A percentile compares a stretch with the other conserved stretches of the same genome.
Conservation (phyloP, 2,888 invertebrate species). For the Eilema sororculum region DNA sequence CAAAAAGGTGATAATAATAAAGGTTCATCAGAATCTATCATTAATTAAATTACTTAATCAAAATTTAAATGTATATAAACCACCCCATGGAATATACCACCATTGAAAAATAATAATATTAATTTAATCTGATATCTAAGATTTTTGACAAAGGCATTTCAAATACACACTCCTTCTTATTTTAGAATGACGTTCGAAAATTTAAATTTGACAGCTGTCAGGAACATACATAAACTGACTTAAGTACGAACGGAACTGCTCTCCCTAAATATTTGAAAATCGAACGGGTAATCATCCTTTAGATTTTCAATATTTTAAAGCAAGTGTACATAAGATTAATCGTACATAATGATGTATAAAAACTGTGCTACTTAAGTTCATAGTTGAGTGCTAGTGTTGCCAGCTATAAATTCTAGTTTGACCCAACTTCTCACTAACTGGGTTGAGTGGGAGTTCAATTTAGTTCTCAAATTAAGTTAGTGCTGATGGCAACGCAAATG, state of each 20-base stretch:
- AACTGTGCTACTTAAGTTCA: constrained; percentile 12
- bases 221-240: not conserved
- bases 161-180: not conserved
- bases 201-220: not conserved
- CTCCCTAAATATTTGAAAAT: not conserved
- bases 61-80: too few species aligned
- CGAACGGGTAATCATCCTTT: too few species aligned
- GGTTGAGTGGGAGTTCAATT: constrained; percentile 70
- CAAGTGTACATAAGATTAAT: not conserved
- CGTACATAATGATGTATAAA: constrained; percentile 2
- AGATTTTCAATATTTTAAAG: not conserved
- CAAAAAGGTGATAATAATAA: too few species aligned
- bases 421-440: constrained; percentile 59
- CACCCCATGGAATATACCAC: not conserved
- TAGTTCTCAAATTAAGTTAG: constrained; percentile 65
- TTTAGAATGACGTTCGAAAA: not conserved
- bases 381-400: constrained; percentile 17
- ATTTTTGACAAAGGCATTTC: not conserved
- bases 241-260: not conserved
- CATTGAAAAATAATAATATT: not conserved
- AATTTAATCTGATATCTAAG: too few species aligned
- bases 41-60: too few species aligned
- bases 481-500: constrained; percentile 53
- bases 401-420: constrained; percentile 36
- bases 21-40: too few species aligned